phyloP scores from a whole-genome alignment of 2,888 invertebrate genomes.

The Ophion ventricosus region DNA sequence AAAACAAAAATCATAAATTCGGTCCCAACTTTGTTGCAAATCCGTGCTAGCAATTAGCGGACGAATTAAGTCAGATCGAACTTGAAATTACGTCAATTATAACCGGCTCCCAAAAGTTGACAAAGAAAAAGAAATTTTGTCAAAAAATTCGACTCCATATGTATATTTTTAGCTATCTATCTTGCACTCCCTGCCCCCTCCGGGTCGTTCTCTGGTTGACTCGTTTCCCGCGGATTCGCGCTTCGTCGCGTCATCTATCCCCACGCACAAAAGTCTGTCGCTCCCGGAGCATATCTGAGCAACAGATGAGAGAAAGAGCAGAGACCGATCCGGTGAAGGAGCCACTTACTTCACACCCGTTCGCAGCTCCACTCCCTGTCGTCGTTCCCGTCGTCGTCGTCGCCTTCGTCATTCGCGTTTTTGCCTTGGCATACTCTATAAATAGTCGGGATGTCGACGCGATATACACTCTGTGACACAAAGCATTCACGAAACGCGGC shows the following conservation, averaged over 20 bases:
- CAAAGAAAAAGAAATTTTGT: background rate
- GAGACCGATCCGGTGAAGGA: slow-evolving; percentile 55
- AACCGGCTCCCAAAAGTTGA: too few species aligned
- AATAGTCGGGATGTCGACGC: slow-evolving; percentile 70
- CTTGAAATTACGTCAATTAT: too few species aligned
- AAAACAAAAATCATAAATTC: too few species aligned
- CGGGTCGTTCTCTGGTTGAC: slow-evolving; percentile 5
- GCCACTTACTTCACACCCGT: slow-evolving; percentile 64
- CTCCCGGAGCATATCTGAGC: slow-evolving; percentile 45
- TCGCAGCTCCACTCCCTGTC: slow-evolving; percentile 37
- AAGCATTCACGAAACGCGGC: slow-evolving; percentile 52
- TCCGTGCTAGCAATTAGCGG: too few species aligned
- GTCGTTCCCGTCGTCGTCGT: slow-evolving; percentile 59
- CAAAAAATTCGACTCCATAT: background rate
- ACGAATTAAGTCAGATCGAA: too few species aligned
- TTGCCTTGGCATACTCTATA: slow-evolving; percentile 74
- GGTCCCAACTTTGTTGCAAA: too few species aligned
- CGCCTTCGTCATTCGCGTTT: slow-evolving; percentile 77
- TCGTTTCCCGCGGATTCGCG: slow-evolving; percentile 71
- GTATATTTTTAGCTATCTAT: background rate
- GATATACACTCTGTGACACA: slow-evolving; percentile 41
- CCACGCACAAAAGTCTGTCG: slow-evolving; percentile 43
- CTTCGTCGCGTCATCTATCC: slow-evolving; percentile 69
- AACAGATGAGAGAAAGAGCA: slow-evolving; percentile 45
- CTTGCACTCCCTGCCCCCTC: background rate